phyloP scores from a whole-genome alignment of 2,113 vertebrate species.

The Sinocyclocheilus rhinocerous region DNA sequence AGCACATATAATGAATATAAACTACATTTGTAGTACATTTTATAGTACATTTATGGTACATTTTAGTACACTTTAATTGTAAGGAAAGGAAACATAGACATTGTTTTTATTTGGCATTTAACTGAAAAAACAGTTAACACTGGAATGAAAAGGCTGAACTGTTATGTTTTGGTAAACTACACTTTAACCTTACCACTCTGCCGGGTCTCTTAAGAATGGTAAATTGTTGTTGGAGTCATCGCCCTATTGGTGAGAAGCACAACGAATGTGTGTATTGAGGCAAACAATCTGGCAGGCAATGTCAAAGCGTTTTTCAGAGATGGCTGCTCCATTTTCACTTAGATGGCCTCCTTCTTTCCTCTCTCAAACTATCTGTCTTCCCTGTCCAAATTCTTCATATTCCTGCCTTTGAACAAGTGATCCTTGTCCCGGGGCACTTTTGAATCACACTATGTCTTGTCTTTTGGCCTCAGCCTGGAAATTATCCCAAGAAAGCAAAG shows the following conservation, averaged over 20 bases:
- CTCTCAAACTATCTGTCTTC: conserved; percentile 2
- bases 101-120: not conserved
- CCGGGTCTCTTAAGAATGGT: not conserved
- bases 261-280: not conserved
- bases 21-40: no score
- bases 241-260: not conserved
- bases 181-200: not conserved
- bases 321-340: not conserved
- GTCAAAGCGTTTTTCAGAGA: not conserved
- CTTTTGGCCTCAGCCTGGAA: conserved; percentile 34
- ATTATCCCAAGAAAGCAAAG: conserved; percentile 40
- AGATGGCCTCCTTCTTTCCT: conserved; percentile 3
- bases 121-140: not conserved
- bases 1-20: not conserved
- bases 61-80: not conserved
- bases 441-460: not conserved
- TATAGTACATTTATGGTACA: no score
- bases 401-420: conserved; percentile 39
- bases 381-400: conserved; percentile 25
- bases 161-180: not conserved
- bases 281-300: not conserved
- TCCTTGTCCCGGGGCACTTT: conserved; percentile 33
- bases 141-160: not conserved
- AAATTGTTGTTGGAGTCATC: not conserved
- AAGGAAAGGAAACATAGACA: not conserved